phyloP scores from a whole-genome alignment of 2,888 invertebrate genomes.

The Pterostichus madidus region DNA sequence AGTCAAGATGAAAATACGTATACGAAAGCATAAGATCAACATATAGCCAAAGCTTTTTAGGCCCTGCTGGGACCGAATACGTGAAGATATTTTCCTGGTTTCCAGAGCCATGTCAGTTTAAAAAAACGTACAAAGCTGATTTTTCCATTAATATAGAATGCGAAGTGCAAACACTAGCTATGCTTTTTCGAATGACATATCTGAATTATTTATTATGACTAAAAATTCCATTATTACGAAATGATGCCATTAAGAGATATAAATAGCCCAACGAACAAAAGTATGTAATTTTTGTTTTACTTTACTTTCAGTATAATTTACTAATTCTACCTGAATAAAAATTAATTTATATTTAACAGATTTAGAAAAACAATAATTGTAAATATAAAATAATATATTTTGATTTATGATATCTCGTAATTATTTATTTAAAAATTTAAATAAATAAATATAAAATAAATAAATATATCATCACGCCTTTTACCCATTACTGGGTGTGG shows the following conservation, averaged over 20 bases:
- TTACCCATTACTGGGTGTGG: too few species aligned
- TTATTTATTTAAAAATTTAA: too few species aligned
- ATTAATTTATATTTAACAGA: too few species aligned
- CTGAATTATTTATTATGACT: conserved; percentile 5
- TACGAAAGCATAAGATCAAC: conserved; percentile 42
- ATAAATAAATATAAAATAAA: too few species aligned
- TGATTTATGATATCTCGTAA: too few species aligned
- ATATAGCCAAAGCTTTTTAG: conserved; percentile 49
- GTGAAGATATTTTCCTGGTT: conserved; percentile 18
- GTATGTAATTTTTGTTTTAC: too few species aligned
- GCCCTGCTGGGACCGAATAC: conserved; percentile 13
- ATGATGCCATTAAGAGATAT: conserved; percentile 28
- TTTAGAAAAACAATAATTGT: too few species aligned
- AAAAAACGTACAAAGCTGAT: conserved; percentile 42
- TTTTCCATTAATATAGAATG: conserved; percentile 47
- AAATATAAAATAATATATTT: too few species aligned
- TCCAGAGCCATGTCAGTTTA: not conserved
- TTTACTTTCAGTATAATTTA: too few species aligned
- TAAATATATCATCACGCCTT: too few species aligned
- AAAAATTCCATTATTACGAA: conserved; percentile 39
- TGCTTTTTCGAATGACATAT: conserved; percentile 10
- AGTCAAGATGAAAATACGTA: conserved; percentile 15
- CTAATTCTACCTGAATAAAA: too few species aligned
- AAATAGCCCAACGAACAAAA: not conserved
- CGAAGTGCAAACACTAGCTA: conserved; percentile 16